Conservation (phyloP, 2,888 invertebrate species). For the Bedellia somnulentella region DNA sequence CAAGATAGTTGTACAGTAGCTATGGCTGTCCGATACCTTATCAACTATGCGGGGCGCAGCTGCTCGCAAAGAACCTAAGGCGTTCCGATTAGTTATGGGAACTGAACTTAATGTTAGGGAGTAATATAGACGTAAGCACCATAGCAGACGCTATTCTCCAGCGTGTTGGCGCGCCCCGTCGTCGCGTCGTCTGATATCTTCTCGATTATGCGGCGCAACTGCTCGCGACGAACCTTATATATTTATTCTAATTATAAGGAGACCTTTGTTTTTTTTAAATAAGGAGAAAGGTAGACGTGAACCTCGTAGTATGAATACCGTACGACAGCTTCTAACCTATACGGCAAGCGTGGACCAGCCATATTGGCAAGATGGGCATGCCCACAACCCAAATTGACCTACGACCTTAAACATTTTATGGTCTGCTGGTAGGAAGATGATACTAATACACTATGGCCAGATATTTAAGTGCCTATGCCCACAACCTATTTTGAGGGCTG, state of each 20-base stretch:
- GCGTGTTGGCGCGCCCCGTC: slow-evolving; percentile 38
- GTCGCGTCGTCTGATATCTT: slow-evolving; percentile 45
- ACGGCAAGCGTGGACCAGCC: too few species aligned
- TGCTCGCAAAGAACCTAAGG: neutral
- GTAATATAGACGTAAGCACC: too few species aligned
- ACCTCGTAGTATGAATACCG: too few species aligned
- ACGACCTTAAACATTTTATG: too few species aligned
- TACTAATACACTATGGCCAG: too few species aligned
- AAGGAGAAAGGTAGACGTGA: neutral
- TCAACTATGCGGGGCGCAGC: neutral
- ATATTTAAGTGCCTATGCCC: too few species aligned
- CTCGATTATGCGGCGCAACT: slow-evolving; percentile 40
- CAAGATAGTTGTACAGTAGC: neutral
- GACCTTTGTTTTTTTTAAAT: neutral
- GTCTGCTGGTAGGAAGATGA: too few species aligned
- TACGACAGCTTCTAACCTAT: neutral
- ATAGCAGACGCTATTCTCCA: too few species aligned
- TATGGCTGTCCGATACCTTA: neutral
- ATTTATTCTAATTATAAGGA: neutral
- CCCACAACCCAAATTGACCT: too few species aligned
- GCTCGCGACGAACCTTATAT: slow-evolving; percentile 51
- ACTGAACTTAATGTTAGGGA: too few species aligned
- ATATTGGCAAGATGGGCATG: too few species aligned
- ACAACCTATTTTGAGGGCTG: too few species aligned
- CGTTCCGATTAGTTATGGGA: neutral